These are phyloP conservation scores for Anagrus nilaparvatae DNA, from an alignment of 1,140 invertebrate species.

Conservation along the genomic window DNA sequence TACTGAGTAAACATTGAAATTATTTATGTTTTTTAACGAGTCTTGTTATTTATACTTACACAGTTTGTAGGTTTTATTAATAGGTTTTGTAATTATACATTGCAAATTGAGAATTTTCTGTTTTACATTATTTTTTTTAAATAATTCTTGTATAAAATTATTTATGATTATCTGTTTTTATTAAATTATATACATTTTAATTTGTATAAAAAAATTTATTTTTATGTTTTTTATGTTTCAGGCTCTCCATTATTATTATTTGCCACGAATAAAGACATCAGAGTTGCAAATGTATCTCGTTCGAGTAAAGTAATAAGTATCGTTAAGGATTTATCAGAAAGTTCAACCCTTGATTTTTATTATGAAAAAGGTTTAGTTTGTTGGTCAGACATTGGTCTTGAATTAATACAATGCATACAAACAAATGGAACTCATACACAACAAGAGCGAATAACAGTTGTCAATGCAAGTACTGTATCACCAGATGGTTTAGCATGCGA, in stretches of 20 bases:
- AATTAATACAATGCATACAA: conserved; percentile 72
- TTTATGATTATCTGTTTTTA: no score
- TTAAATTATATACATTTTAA: no score
- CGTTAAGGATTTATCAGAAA: conserved; percentile 69
- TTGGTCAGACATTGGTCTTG: conserved; percentile 78
- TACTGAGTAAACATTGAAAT: no score
- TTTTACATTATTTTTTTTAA: no score
- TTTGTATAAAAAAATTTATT: no score
- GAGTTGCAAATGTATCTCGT: conserved; percentile 63
- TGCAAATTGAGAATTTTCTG: no score
- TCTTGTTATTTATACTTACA: no score
- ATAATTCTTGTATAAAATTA: no score
- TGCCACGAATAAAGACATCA: conserved; percentile 66
- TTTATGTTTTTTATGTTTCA: conserved; percentile 17
- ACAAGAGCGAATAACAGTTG: conserved; percentile 44
- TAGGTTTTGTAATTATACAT: no score
- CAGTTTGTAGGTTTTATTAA: no score
- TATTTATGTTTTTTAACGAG: no score
- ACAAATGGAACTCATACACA: conserved; percentile 53
- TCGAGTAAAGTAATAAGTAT: conserved; percentile 52
- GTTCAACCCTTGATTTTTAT: conserved; percentile 77
- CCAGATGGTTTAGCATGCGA: conserved; percentile 80
- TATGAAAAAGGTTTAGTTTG: conserved; percentile 69
- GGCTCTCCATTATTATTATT: conserved; percentile 53
- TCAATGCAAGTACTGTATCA: conserved; percentile 41